These are phyloP conservation scores for Myiozetetes cayanensis DNA, from an alignment of 2,113 vertebrate species.

Conservation along the genomic window DNA sequence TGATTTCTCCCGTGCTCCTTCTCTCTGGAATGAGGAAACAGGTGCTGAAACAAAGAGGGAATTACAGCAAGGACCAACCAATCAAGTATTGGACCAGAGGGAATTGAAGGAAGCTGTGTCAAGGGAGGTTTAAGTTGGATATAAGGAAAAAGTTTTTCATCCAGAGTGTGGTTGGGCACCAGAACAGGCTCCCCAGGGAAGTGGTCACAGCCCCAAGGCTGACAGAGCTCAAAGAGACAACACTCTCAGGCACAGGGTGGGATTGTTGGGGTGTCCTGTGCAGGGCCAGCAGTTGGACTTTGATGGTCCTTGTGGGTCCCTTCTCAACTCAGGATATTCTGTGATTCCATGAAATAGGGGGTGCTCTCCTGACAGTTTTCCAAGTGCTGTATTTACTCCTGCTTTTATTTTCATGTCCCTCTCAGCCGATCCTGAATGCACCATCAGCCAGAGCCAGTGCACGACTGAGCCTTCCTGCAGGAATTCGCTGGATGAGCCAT, in stretches of 20 bases:
- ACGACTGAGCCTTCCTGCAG: background rate
- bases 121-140: background rate
- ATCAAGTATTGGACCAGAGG: background rate
- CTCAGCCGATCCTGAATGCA: background rate
- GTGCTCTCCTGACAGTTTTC: background rate
- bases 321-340: background rate
- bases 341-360: rapidly evolving
- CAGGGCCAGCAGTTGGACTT: background rate
- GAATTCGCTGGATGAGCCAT: background rate
- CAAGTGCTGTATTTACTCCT: background rate
- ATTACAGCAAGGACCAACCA: rapidly evolving
- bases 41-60: background rate
- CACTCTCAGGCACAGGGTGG: rapidly evolving
- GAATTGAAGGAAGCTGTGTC: background rate
- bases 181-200: background rate
- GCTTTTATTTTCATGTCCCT: rapidly evolving
- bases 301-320: background rate
- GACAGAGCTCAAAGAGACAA: background rate
- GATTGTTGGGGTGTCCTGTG: background rate
- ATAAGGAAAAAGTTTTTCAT: rapidly evolving
- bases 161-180: background rate
- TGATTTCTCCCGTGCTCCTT: background rate
- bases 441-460: rapidly evolving
- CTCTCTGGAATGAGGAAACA: background rate
- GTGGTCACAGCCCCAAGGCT: rapidly evolving